These are phyloP conservation scores for Bucorvus abyssinicus DNA, from an alignment of 2,797 vertebrate genomes.

Conservation along the genomic window DNA sequence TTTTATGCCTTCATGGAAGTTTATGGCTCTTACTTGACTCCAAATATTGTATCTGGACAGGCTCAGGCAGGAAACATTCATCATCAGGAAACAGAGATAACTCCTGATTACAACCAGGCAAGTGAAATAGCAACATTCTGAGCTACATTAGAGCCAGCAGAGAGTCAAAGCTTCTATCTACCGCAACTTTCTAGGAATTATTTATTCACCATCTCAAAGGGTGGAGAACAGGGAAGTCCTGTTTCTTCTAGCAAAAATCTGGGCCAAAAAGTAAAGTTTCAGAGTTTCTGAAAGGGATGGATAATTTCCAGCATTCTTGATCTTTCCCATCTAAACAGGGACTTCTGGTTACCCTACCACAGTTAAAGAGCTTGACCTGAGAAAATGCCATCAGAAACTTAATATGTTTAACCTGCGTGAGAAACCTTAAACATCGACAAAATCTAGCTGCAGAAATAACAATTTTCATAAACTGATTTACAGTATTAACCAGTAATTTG, in stretches of 20 bases:
- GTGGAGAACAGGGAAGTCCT: neutral
- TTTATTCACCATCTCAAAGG: neutral
- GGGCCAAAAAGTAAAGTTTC: neutral
- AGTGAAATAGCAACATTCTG: neutral
- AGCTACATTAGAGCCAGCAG: neutral
- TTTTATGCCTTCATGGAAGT: neutral
- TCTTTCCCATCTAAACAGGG: neutral
- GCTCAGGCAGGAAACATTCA: neutral
- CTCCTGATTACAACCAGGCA: fast-evolving
- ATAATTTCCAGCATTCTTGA: neutral
- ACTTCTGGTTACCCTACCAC: neutral
- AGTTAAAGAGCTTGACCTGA: neutral
- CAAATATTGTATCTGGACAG: neutral
- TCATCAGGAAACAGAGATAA: neutral
- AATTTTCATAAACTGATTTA: neutral
- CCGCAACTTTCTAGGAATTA: neutral
- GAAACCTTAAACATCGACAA: neutral
- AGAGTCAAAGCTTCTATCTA: neutral
- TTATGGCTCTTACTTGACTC: neutral
- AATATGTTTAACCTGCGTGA: neutral
- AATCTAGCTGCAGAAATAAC: neutral
- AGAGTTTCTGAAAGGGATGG: neutral
- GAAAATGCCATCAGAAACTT: neutral
- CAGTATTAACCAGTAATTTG: neutral
- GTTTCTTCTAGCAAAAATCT: neutral